phyloP scores from a whole-genome alignment of 2,113 vertebrate genomes.

The Harpagus bidentatus region DNA sequence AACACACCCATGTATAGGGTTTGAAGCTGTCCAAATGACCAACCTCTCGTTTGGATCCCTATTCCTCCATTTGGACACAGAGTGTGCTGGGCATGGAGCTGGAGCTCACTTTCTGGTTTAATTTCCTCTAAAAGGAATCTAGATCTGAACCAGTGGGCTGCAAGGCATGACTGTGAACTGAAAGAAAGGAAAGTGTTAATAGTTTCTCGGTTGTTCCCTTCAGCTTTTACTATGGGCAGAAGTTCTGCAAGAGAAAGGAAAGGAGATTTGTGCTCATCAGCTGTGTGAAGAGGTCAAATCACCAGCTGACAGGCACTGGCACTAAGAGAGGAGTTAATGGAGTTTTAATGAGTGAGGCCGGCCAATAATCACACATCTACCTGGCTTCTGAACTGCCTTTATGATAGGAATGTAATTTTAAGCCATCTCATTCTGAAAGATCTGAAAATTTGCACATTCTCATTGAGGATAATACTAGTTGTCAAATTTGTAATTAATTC shows the following conservation, averaged over 20 bases:
- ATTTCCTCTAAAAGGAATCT: not conserved
- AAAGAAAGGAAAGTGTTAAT: not conserved
- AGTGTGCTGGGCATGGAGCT: not conserved
- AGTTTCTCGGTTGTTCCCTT: not conserved
- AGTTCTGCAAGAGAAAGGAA: not conserved
- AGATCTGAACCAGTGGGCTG: not conserved
- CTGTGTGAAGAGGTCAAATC: not conserved
- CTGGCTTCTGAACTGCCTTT: not conserved
- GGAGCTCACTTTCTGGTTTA: not conserved
- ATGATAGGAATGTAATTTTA: not conserved
- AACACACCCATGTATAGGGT: accelerated
- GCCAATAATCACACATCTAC: not conserved
- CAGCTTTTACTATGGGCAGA: not conserved
- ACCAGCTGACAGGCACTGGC: not conserved
- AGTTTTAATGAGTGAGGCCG: not conserved
- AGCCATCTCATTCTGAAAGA: constrained; percentile 3
- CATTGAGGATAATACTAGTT: not conserved
- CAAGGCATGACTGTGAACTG: not conserved
- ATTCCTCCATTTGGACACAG: not conserved
- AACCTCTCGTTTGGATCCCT: not conserved
- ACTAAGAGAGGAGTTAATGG: not conserved
- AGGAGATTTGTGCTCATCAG: not conserved
- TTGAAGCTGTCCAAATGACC: not conserved
- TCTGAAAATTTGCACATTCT: not conserved
- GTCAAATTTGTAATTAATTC: not conserved